These are phyloP conservation scores for Drosophila melanogaster DNA, from an alignment of 1,140 invertebrate species.

Conservation along the genomic window DNA sequence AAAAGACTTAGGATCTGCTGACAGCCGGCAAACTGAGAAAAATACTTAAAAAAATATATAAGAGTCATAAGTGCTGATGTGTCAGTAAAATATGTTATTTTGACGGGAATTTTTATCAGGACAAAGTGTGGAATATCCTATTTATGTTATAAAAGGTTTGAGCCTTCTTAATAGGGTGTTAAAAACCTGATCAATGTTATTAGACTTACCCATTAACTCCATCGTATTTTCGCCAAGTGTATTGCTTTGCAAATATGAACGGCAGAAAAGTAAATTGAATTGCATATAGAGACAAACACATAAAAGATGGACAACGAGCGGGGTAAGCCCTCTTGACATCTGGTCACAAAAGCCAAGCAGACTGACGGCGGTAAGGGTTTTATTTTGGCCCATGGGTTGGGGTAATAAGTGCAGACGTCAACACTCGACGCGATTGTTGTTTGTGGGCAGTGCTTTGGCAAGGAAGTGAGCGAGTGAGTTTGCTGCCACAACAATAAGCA, in stretches of 20 bases:
- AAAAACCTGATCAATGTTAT: too few species aligned
- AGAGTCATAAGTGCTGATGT: not conserved
- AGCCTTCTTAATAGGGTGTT: too few species aligned
- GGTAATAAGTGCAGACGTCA: constrained; percentile 67
- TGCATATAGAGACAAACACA: constrained; percentile 56
- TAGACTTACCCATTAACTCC: not conserved
- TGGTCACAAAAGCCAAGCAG: constrained; percentile 64
- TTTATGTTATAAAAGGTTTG: too few species aligned
- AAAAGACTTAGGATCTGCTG: constrained; percentile 36
- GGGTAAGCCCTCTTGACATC: constrained; percentile 64
- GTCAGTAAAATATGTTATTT: not conserved
- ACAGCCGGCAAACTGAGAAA: constrained; percentile 8
- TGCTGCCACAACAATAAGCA: constrained; percentile 59
- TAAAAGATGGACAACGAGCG: constrained; percentile 1
- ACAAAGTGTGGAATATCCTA: too few species aligned
- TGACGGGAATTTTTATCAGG: too few species aligned
- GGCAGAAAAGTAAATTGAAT: constrained; percentile 74
- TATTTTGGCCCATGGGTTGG: not conserved
- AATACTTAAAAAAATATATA: not conserved
- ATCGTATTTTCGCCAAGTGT: constrained; percentile 20
- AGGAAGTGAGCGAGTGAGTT: constrained; percentile 37
- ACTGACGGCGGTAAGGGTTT: constrained; percentile 10
- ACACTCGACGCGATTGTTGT: constrained; percentile 34
- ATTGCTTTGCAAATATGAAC: constrained; percentile 41
- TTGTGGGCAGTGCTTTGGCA: constrained; percentile 28